Evolutionary conservation across 2,113 vertebrate genomes (phyloP), one percentile per base, ranked within the genome.

Genomic region (Oceanodroma tethys): DNA sequence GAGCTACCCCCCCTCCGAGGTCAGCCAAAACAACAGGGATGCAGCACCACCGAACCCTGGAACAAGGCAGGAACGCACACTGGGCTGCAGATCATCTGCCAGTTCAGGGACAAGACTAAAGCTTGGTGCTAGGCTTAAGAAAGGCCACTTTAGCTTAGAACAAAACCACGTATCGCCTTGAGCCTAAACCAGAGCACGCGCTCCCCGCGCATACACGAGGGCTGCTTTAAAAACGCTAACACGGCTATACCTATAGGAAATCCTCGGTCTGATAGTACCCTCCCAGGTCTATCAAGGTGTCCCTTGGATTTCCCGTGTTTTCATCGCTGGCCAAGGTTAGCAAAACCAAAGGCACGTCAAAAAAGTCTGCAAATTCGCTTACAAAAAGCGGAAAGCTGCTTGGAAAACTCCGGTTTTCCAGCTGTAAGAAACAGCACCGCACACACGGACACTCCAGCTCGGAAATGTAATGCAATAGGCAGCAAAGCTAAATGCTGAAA

Each of bases 251-350:
- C 2, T 12, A 14, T 8, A 22, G 53, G 36, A 72, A 91, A 68
- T 3, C 32, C 82, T 20, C 32, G 1, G 8, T 2, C 23, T 40
- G 27, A 3, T 0, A 6, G 60, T 8, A 34, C 22, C 12, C 18
- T 52, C 34, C n/a, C n/a, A 23, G 59, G 32, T 50, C 59, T 29
- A 17, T 7, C 60, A 50, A 45, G 25, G 52, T 2, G 15, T 3
- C 38, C 75, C 75, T 83, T 16, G 25, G 42, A 15, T 72, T 82
- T 22, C 50, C 80, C 52, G 2, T 2, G 13, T 32, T 88, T 88
- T 34, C 32, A 13, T 25, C 7, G 6, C 71, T 70, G 48, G 3
- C 27, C 78, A 23, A 88, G 43, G 34, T 32, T 11, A 90, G 73
- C 73, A 85, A 91, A 81, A 38, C 62, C 60, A 48, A 83, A 63